phyloP scores from a whole-genome alignment of 2,797 vertebrate species.

The Sebastes dallii region DNA sequence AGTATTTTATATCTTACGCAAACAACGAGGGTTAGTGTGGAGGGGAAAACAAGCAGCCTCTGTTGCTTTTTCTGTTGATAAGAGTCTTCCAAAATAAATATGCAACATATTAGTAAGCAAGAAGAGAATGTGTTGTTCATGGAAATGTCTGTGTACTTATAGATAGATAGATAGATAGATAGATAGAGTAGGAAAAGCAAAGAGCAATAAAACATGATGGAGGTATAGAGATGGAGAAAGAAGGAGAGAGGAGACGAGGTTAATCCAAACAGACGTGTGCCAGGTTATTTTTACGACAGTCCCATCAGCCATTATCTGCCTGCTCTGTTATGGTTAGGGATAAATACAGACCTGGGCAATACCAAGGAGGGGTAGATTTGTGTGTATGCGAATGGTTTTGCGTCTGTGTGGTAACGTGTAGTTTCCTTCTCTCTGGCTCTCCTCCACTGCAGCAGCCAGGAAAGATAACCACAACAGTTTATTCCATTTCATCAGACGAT shows the following conservation, averaged over 20 bases:
- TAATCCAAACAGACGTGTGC: slow-evolving; percentile 75
- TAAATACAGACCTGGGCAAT: slow-evolving; percentile 77
- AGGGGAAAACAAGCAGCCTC: slow-evolving; percentile 45
- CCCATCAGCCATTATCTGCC: slow-evolving; percentile 77
- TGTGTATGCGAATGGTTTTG: slow-evolving; percentile 39
- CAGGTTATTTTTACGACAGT: slow-evolving; percentile 78
- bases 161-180: slow-evolving; percentile 44
- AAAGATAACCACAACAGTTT: slow-evolving; percentile 73
- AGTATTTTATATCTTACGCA: slow-evolving; percentile 53
- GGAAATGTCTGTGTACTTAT: background rate
- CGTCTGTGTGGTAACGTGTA: slow-evolving; percentile 20
- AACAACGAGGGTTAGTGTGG: slow-evolving; percentile 45
- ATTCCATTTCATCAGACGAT: slow-evolving; percentile 81
- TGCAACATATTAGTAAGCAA: slow-evolving; percentile 25
- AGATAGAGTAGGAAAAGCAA: slow-evolving; percentile 20
- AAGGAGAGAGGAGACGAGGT: slow-evolving; percentile 37
- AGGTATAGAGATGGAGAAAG: slow-evolving; percentile 35
- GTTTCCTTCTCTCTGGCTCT: slow-evolving; percentile 38
- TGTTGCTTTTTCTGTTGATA: slow-evolving; percentile 52
- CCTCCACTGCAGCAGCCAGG: slow-evolving; percentile 43
- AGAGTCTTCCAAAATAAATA: slow-evolving; percentile 62
- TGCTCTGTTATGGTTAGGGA: slow-evolving; percentile 75
- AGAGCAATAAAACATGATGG: slow-evolving; percentile 59
- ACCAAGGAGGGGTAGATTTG: slow-evolving; percentile 45
- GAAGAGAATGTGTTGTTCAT: slow-evolving; percentile 17